Evolutionary conservation across 1,140 invertebrate species (phyloP).

Genomic region (Notospermus geniculatus): DNA sequence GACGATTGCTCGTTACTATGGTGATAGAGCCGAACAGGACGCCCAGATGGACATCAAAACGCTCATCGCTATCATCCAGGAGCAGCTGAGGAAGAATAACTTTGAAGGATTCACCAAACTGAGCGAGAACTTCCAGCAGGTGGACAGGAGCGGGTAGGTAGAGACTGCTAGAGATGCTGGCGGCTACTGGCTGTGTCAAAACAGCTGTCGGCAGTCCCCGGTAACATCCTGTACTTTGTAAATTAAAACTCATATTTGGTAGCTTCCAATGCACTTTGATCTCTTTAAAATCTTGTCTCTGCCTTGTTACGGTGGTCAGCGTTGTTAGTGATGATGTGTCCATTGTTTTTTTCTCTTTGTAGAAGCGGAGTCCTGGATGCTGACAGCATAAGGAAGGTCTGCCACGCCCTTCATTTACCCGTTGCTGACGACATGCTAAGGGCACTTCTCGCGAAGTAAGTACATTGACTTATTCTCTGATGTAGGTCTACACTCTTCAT

Average conservation of each 20-base stretch:
- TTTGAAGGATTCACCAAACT: conserved; percentile 49
- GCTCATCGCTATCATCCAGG: conserved; percentile 46
- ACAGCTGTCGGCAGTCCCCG: neutral
- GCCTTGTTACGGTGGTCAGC: neutral
- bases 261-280: no score
- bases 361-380: conserved; percentile 37
- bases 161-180: neutral
- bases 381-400: conserved; percentile 40
- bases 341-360: conserved; percentile 15
- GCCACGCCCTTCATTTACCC: conserved; percentile 45
- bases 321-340: neutral
- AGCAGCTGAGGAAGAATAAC: conserved; percentile 51
- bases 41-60: conserved; percentile 31
- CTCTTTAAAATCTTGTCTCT: neutral
- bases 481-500: no score
- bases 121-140: conserved; percentile 35
- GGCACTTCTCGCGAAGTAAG: conserved; percentile 27
- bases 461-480: no score
- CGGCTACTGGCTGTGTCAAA: neutral
- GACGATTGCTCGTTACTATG: conserved; percentile 46
- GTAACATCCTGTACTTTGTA: no score
- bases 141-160: conserved; percentile 40
- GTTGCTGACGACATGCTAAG: conserved; percentile 47
- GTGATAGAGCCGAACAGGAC: conserved; percentile 26
- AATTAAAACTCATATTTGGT: no score